Base-by-base conservation (phyloP, 2,888 invertebrate genomes). In the Bembecia ichneumoniformis region DNA sequence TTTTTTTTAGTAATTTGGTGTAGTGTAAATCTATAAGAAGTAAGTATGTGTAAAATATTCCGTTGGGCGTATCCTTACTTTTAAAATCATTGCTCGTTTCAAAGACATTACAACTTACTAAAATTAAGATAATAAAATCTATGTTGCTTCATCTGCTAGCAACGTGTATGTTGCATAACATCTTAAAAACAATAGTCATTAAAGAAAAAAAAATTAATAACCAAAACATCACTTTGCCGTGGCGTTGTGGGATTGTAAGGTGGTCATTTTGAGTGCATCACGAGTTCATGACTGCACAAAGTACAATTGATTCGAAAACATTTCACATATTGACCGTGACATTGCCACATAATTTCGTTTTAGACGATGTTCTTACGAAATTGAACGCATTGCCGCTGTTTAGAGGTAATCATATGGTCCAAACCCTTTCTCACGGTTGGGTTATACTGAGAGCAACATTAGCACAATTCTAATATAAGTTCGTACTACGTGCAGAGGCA, bases 191-290 rank as follows among this genome's bases (percentile, higher is more conserved):
- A 80, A 79, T 75, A 71, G 75, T 71, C 62, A 66, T 66, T 60
- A 62, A 57, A 60, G 64, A 64, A 53, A 53, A 46, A 49, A 36
- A 66, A 63, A 67, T 70, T 67, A 72, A 69, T 64, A 66, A 66
- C 56, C 58, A 57, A 68, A 63, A 60, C 74, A 77, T 77, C 77
- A 77, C 68, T 70, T 67, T 80, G 81, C 80, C 79, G 79, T 60
- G 62, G 9, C 58, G 58, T 59, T 69, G 74, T 75, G 71, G 75
- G 75, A 71, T 71, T 63, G 59, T 43, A 54, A 55, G 50, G 63
- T 69, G 69, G 77, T 77, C 76, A 70, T 74, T 74, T 70, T 69
- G 60, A 63, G 71, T 66, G 72, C 76, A 76, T 82, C 81, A 82
- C 82, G 81, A 80, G 66, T 67, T 82, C 81, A 82, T 81, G 81